Percentiles rank a stretch among this genome's conserved stretches.
Evolutionary conservation across 2,888 invertebrate genomes (phyloP).

Genomic region (Brachyptera putata): DNA sequence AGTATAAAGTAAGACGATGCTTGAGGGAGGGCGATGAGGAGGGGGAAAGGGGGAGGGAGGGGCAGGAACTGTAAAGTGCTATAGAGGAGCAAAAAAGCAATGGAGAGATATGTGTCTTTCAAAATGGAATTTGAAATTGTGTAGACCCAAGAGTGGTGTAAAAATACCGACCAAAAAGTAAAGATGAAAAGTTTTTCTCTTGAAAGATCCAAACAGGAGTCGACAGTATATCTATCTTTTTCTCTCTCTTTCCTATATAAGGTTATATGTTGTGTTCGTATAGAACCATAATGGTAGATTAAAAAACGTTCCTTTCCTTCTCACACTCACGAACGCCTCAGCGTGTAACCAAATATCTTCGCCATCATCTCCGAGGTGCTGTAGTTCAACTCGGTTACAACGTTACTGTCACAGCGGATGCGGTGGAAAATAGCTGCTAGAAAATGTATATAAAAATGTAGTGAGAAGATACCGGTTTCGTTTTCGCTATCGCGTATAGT

Average conservation of each 20-base stretch:
- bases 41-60: conserved; percentile 21
- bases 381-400: conserved; percentile 21
- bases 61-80: conserved; percentile 27
- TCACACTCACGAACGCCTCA: not conserved
- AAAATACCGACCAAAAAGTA: conserved; percentile 43
- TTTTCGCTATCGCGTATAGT: not conserved
- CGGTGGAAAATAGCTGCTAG: conserved; percentile 10
- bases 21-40: too few relatives aligned
- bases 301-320: conserved; percentile 25
- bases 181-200: conserved; percentile 27
- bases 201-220: conserved; percentile 26
- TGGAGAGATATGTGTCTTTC: conserved; percentile 33
- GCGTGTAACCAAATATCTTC: conserved; percentile 25
- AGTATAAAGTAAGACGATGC: conserved; percentile 26
- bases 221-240: conserved; percentile 25
- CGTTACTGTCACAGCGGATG: conserved; percentile 24
- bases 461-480: not conserved
- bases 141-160: conserved; percentile 48
- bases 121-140: conserved; percentile 50
- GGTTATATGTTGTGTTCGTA: conserved; percentile 21
- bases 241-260: too few relatives aligned
- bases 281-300: conserved; percentile 27
- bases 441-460: not conserved
- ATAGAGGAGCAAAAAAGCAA: conserved; percentile 18
- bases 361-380: conserved; percentile 7